Conservation (phyloP, 2,888 invertebrate species). For the Pristionchus mayeri region DNA sequence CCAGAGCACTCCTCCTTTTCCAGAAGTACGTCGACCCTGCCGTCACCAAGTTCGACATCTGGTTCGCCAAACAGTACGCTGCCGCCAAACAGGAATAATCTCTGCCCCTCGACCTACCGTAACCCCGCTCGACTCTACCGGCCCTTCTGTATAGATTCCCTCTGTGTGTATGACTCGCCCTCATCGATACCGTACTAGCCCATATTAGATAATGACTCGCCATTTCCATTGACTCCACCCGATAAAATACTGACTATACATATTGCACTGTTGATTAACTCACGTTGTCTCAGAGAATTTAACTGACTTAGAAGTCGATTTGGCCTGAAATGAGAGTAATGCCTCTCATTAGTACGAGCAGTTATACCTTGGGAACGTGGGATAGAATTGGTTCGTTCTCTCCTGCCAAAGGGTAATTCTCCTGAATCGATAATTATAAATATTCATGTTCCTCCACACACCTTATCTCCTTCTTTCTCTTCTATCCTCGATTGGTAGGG, state of each 20-base stretch:
- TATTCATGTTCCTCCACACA: neutral
- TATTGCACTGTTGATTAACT: neutral
- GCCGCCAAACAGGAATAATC: constrained; percentile 15
- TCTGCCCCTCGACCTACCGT: neutral
- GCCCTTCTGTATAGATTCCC: neutral
- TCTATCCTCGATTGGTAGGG: constrained; percentile 27
- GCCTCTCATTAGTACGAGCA: neutral
- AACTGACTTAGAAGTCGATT: constrained; percentile 1
- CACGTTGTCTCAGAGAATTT: constrained; percentile 12
- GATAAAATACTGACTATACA: constrained; percentile 39
- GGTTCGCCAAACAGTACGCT: constrained; percentile 11
- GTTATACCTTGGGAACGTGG: neutral
- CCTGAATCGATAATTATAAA: neutral
- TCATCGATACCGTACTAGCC: constrained; percentile 11
- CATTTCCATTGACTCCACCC: neutral
- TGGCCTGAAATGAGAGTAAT: neutral
- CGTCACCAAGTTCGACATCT: constrained; percentile 35
- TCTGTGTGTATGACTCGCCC: neutral
- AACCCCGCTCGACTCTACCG: neutral
- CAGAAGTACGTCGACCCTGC: constrained; percentile 45
- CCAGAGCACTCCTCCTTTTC: neutral
- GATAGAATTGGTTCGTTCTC: neutral
- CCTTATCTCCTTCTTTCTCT: neutral
- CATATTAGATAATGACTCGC: constrained; percentile 8
- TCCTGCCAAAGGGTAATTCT: neutral